phyloP scores from a whole-genome alignment of 1,140 invertebrate species.

The Drosophila obscura region DNA sequence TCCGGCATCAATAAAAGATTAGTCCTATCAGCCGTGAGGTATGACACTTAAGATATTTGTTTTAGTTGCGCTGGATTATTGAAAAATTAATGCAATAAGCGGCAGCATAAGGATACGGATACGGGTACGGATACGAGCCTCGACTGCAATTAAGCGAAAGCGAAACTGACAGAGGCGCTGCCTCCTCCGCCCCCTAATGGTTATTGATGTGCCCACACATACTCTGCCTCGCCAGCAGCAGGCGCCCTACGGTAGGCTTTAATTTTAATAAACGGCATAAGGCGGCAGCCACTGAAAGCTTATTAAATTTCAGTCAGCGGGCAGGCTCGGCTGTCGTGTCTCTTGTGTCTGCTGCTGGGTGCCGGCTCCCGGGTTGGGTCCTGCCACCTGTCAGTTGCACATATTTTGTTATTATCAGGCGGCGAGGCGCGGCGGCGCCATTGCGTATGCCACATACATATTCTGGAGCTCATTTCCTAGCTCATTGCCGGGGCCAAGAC shows the following conservation, averaged over 20 bases:
- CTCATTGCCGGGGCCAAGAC: conserved; percentile 74
- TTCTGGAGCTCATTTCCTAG: conserved; percentile 81
- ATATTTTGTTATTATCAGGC: conserved; percentile 78
- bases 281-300: conserved; percentile 24
- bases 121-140: not conserved
- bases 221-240: conserved; percentile 28
- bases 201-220: conserved; percentile 1
- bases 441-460: conserved; percentile 59
- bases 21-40: conserved; percentile 62
- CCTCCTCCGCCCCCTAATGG: conserved; percentile 7
- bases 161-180: conserved; percentile 53
- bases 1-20: conserved; percentile 79
- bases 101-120: conserved; percentile 1
- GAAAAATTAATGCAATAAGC: conserved; percentile 80
- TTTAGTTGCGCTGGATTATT: conserved; percentile 66
- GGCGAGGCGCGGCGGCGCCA: conserved; percentile 16
- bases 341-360: conserved; percentile 4
- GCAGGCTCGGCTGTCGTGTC: conserved; percentile 14
- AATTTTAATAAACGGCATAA: conserved; percentile 67
- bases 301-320: conserved; percentile 68
- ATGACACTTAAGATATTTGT: conserved; percentile 76
- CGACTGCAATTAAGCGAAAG: conserved; percentile 62
- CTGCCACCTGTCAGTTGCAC: conserved; percentile 76
- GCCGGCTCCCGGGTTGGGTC: no score
- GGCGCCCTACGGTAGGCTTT: conserved; percentile 52